Conservation (phyloP, 2,113 vertebrate species). For the Lampris incognitus region DNA sequence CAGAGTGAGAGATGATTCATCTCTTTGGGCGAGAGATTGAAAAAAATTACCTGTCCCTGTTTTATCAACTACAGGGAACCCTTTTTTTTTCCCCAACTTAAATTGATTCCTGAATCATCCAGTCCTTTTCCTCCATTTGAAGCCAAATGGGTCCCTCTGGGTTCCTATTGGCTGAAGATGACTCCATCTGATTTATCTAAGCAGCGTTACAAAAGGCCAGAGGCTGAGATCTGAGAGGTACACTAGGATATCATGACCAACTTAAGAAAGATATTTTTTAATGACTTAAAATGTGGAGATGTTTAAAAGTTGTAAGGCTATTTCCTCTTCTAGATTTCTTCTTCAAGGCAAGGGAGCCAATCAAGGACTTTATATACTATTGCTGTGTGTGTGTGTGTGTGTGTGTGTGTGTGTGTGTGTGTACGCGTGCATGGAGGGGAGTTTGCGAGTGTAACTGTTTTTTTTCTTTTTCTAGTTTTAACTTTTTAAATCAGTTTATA, state of each 20-base stretch:
- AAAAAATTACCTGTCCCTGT: neutral
- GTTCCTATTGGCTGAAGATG: neutral
- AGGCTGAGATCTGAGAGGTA: slow-evolving; percentile 13
- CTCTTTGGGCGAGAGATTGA: neutral
- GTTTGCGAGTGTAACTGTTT: too few relatives aligned
- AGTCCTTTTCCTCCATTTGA: neutral
- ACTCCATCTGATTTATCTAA: slow-evolving; percentile 24
- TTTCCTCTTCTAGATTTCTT: neutral
- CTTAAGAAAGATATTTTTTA: slow-evolving; percentile 1
- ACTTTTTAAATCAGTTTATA: too few relatives aligned
- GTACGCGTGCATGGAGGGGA: neutral
- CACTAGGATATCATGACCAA: neutral
- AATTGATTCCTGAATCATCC: slow-evolving; percentile 18
- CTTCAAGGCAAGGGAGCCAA: neutral
- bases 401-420: neutral
- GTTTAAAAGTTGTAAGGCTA: neutral
- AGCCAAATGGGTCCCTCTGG: neutral
- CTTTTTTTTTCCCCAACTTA: neutral
- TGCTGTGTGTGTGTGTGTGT: neutral
- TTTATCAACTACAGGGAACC: neutral
- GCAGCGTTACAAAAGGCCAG: slow-evolving; percentile 1
- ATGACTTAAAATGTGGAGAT: neutral
- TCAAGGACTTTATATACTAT: neutral
- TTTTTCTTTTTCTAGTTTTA: too few relatives aligned
- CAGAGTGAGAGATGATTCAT: too few relatives aligned